Conservation (phyloP, 2,888 invertebrate species). For the Leptarthrus brevirostris region DNA sequence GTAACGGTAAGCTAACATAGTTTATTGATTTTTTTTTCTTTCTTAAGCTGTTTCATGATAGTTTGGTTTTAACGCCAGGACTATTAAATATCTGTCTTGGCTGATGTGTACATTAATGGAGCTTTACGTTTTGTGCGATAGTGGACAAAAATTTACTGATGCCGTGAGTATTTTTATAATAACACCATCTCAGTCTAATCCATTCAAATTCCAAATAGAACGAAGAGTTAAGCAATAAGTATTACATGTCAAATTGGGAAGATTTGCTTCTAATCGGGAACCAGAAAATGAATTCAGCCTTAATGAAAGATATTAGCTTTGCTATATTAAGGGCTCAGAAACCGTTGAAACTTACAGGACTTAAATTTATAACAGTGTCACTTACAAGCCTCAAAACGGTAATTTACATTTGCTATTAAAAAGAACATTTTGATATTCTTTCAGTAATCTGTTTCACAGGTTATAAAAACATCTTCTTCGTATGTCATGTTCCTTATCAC, state of each 20-base stretch:
- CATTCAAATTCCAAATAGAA: conserved; percentile 44
- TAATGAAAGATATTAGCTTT: conserved; percentile 30
- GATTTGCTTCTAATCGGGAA: conserved; percentile 20
- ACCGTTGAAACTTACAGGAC: conserved; percentile 31
- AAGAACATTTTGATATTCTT: not conserved
- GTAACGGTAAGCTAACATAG: conserved; percentile 47
- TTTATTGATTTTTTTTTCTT: not conserved
- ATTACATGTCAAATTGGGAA: conserved; percentile 51
- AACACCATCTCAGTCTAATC: too few species aligned
- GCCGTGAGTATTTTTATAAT: conserved; percentile 28
- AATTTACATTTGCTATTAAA: not conserved
- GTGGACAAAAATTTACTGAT: conserved; percentile 43
- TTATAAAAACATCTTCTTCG: conserved; percentile 43
- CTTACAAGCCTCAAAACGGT: conserved; percentile 41
- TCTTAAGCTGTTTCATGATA: not conserved
- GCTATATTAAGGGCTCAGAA: conserved; percentile 47
- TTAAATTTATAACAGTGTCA: conserved; percentile 48
- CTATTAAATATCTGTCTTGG: conserved; percentile 45
- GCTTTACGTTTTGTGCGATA: conserved; percentile 24
- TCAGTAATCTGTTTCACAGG: conserved; percentile 13
- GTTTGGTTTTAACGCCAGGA: conserved; percentile 41
- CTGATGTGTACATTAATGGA: conserved; percentile 26
- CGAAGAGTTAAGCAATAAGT: conserved; percentile 29
- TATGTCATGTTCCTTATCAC: conserved; percentile 51
- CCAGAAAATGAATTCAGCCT: conserved; percentile 1